phyloP scores from a whole-genome alignment of 2,797 vertebrate species.

The Peromyscus nudipes region DNA sequence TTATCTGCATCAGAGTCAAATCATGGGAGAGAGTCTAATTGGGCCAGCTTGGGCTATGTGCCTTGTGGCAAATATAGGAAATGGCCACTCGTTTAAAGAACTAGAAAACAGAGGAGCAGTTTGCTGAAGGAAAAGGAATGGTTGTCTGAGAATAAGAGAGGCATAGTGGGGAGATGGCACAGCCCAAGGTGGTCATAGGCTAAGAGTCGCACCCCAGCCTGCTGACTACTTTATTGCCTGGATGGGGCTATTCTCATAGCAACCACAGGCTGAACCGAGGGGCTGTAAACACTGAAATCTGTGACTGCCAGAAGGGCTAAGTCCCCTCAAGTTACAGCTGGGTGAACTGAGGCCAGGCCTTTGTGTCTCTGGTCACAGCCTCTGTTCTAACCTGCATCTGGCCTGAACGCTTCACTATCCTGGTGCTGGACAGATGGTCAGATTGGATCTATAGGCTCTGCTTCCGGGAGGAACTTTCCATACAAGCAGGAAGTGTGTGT shows the following conservation, averaged over 20 bases:
- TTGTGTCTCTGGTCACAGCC: background rate
- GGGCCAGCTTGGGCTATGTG: background rate
- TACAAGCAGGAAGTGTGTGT: background rate
- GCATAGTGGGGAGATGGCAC: background rate
- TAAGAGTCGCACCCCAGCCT: background rate
- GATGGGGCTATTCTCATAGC: background rate
- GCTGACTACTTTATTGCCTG: background rate
- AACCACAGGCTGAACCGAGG: background rate
- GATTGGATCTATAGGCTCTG: background rate
- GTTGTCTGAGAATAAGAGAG: background rate
- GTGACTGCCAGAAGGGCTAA: background rate
- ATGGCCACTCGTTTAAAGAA: background rate
- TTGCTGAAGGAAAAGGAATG: slow-evolving; percentile 18
- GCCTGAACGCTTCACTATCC: background rate
- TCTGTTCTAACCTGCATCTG: background rate
- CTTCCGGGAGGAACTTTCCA: slow-evolving; percentile 30
- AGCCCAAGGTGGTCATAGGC: background rate
- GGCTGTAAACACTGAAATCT: background rate
- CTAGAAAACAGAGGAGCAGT: slow-evolving; percentile 7
- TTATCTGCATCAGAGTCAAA: background rate
- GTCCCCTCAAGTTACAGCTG: background rate
- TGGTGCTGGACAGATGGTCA: background rate
- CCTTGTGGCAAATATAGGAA: background rate
- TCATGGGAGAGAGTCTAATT: slow-evolving; percentile 20
- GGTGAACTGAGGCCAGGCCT: background rate